Evolutionary conservation across 2,797 vertebrate genomes (phyloP).

Genomic region (Sternotherus odoratus): DNA sequence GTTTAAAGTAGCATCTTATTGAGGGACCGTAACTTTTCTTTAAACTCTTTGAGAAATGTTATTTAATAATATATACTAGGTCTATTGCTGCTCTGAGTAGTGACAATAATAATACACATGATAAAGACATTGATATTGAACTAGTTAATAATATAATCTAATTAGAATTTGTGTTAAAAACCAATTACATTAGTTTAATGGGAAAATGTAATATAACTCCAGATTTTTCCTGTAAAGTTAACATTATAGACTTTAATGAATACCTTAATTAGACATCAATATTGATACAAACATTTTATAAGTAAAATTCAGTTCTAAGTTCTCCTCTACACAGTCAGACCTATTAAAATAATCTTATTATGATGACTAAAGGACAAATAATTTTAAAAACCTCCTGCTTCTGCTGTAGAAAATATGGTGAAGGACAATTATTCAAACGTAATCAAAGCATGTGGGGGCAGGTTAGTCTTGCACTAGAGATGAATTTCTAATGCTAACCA

Average conservation of each 20-base stretch:
- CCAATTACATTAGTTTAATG: conserved; percentile 73
- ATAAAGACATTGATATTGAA: conserved; percentile 70
- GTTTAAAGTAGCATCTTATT: background rate
- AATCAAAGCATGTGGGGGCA: background rate
- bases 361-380: conserved; percentile 36
- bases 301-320: conserved; percentile 66
- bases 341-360: conserved; percentile 52
- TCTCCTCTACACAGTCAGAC: conserved; percentile 27
- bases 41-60: conserved; percentile 45
- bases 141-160: conserved; percentile 74
- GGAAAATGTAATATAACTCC: conserved; percentile 59
- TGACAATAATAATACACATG: conserved; percentile 67
- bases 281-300: conserved; percentile 70
- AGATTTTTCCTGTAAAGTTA: conserved; percentile 62
- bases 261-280: conserved; percentile 74
- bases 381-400: conserved; percentile 34
- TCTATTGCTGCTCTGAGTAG: conserved; percentile 59
- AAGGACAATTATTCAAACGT: background rate
- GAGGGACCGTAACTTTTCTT: background rate
- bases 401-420: background rate
- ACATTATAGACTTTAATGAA: conserved; percentile 72
- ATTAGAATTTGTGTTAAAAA: conserved; percentile 68
- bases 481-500: background rate
- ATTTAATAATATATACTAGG: conserved; percentile 70
- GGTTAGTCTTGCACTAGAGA: background rate